These are phyloP conservation scores for Thumatha senex DNA, from an alignment of 2,888 invertebrate genomes.

Conservation along the genomic window DNA sequence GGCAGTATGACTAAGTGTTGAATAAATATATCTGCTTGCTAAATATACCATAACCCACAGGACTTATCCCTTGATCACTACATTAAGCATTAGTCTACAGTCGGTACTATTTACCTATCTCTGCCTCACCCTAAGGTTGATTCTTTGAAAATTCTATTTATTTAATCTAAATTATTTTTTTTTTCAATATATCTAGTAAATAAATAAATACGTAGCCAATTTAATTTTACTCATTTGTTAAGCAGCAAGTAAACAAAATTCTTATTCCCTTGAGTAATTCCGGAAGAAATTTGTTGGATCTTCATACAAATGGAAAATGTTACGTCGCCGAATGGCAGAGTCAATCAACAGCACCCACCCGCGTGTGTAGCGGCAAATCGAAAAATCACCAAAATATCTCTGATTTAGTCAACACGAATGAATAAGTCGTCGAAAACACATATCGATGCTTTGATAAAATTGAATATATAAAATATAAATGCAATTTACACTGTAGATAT, in stretches of 20 bases:
- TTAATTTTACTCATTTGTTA: conserved; percentile 27
- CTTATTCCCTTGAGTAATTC: conserved; percentile 41
- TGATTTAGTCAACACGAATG: conserved; percentile 47
- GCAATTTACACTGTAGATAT: not conserved
- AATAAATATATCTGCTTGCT: too few species aligned
- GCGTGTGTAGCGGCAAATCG: conserved; percentile 73
- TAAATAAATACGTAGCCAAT: too few species aligned
- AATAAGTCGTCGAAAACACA: conserved; percentile 43
- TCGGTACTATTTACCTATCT: too few species aligned
- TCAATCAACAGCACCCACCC: conserved; percentile 66
- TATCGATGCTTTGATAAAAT: conserved; percentile 25
- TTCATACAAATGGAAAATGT: conserved; percentile 72
- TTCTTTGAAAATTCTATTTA: too few species aligned
- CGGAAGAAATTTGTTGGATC: conserved; percentile 56
- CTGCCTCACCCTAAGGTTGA: too few species aligned
- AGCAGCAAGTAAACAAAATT: conserved; percentile 11
- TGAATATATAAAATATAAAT: not conserved
- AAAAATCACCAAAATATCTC: conserved; percentile 66
- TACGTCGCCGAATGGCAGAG: conserved; percentile 59
- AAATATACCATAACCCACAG: too few species aligned
- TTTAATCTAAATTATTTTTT: too few species aligned
- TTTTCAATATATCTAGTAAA: too few species aligned
- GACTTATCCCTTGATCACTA: too few species aligned
- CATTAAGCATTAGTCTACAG: too few species aligned
- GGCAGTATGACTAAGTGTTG: too few species aligned